Percentiles rank a stretch among this genome's conserved stretches.
phyloP scores from a whole-genome alignment of 2,888 invertebrate genomes.

The Micoletzkya japonica region DNA sequence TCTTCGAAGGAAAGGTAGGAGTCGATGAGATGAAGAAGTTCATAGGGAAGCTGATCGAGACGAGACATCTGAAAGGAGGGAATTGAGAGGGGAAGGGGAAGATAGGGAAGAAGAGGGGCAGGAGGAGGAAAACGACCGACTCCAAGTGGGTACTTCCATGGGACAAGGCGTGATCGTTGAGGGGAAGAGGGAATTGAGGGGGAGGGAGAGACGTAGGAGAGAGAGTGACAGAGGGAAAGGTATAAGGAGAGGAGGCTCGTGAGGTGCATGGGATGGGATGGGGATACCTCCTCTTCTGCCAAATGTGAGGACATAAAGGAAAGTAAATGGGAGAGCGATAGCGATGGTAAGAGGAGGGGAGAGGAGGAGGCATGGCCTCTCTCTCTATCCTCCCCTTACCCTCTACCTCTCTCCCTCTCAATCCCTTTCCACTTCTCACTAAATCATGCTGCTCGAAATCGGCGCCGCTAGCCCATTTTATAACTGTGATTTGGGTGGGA shows the following conservation, averaged over 20 bases:
- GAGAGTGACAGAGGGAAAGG: not conserved
- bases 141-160: no score
- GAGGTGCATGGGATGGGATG: not conserved
- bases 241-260: constrained; percentile 1
- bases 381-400: constrained; percentile 30
- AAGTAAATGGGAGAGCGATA: constrained; percentile 26
- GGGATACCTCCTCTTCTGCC: constrained; percentile 1
- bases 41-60: constrained; percentile 39
- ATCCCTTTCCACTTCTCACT: constrained; percentile 23
- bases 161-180: no score
- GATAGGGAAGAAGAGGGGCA: no score
- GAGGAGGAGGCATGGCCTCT: constrained; percentile 28
- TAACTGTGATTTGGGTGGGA: constrained; percentile 24
- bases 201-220: not conserved
- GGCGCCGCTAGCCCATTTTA: constrained; percentile 28
- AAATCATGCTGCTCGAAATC: constrained; percentile 24
- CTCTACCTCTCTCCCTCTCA: no score
- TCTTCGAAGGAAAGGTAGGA: constrained; percentile 43
- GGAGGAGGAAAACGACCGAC: no score
- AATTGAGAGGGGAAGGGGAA: not conserved
- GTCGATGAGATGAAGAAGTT: constrained; percentile 42
- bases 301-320: constrained; percentile 4
- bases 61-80: constrained; percentile 12
- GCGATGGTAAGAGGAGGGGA: constrained; percentile 7
- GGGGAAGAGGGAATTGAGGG: not conserved